Evolutionary conservation across 35 echinoderm and acorn worm species (phyloP).

Genomic region (Patiria miniata): DNA sequence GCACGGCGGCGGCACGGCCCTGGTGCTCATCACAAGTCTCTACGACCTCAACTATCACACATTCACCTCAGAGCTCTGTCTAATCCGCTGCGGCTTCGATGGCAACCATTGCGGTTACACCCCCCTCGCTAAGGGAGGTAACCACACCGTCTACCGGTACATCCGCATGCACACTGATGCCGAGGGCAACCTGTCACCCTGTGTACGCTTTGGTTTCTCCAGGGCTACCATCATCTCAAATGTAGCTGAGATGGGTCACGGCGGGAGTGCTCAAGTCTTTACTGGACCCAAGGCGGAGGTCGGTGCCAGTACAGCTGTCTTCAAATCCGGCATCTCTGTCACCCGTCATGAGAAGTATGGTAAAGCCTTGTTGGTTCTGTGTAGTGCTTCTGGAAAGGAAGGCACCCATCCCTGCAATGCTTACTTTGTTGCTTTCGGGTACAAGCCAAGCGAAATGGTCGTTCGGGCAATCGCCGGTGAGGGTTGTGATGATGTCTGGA

Average conservation of each 20-base stretch:
- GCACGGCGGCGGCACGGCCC: conserved; percentile 73
- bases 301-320: background rate
- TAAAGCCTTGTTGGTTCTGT: conserved; percentile 50
- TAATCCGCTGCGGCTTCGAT: conserved; percentile 76
- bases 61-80: conserved; percentile 33
- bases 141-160: conserved; percentile 69
- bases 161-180: conserved; percentile 54
- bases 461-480: background rate
- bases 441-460: background rate
- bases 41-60: background rate
- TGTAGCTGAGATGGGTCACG: conserved; percentile 56
- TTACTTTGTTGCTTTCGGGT: conserved; percentile 43
- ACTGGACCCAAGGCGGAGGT: conserved; percentile 23
- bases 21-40: conserved; percentile 22
- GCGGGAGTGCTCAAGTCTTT: conserved; percentile 47
- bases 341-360: background rate
- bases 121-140: conserved; percentile 50
- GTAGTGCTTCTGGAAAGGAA: conserved; percentile 56
- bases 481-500: conserved; percentile 42
- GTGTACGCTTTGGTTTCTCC: conserved; percentile 59
- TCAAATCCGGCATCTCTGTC: no score
- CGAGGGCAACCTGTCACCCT: conserved; percentile 51
- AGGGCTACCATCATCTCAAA: conserved; percentile 69
- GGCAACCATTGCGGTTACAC: conserved; percentile 58
- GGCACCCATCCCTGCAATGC: conserved; percentile 34